These are phyloP conservation scores for Guaruba guarouba DNA, from an alignment of 2,113 vertebrate genomes.

Conservation along the genomic window DNA sequence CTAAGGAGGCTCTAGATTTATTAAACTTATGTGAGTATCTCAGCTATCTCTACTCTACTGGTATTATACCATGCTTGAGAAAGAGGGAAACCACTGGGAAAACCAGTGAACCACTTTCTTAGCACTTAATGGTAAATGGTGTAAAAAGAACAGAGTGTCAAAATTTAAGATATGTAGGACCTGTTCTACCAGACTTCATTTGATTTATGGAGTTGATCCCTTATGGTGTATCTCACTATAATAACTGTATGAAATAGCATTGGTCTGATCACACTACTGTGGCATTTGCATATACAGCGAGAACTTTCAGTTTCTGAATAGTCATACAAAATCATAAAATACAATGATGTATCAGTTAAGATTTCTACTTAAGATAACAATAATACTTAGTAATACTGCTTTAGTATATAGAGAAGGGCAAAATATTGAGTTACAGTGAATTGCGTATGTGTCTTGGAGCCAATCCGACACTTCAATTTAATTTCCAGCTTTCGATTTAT, in stretches of 20 bases:
- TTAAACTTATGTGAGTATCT: not conserved
- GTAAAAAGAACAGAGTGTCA: not conserved
- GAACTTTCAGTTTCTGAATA: not conserved
- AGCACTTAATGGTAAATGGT: not conserved
- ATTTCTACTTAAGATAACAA: not conserved
- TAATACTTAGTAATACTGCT: not conserved
- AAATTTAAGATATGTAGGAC: not conserved
- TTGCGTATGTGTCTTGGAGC: not conserved
- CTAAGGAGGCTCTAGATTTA: not conserved
- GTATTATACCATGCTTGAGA: not conserved
- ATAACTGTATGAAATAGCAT: not conserved
- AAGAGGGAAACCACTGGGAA: not conserved
- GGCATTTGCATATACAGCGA: accelerated
- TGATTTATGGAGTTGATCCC: not conserved
- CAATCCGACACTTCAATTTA: not conserved
- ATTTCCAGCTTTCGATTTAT: not conserved
- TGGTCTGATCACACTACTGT: not conserved
- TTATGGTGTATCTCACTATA: not conserved
- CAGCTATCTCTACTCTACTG: not conserved
- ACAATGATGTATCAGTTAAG: not conserved
- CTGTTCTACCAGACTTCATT: not conserved
- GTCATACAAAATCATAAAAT: not conserved
- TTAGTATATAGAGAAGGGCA: not conserved
- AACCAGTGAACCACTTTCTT: not conserved
- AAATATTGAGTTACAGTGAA: not conserved